phyloP scores from a whole-genome alignment of 2,797 vertebrate species.

The Centropyge bicolor region DNA sequence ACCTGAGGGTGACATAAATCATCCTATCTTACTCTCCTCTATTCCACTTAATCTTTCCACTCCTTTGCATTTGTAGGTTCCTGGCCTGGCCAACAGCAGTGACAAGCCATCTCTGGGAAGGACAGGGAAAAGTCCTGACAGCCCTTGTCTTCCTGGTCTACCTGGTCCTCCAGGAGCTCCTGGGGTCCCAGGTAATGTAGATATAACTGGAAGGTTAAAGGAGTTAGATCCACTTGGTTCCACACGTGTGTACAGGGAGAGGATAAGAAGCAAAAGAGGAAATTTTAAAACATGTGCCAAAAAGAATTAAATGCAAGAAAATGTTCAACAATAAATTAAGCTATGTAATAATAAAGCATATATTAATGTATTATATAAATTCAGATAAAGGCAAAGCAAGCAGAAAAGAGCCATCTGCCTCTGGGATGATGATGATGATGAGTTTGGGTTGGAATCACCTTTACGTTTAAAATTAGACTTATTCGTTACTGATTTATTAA shows the following conservation, averaged over 20 bases:
- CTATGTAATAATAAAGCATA: not conserved
- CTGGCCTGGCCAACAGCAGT: constrained; percentile 81
- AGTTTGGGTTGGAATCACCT: not conserved
- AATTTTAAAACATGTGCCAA: too few species aligned
- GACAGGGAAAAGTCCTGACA: constrained; percentile 75
- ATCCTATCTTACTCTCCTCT: not conserved
- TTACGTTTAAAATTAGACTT: not conserved
- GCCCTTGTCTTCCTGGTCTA: constrained; percentile 63
- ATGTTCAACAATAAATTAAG: not conserved
- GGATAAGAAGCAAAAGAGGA: not conserved
- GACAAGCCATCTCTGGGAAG: constrained; percentile 77
- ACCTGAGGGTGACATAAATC: not conserved
- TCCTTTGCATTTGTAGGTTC: constrained; percentile 65
- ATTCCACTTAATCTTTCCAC: not conserved
- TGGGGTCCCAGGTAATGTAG: constrained; percentile 82
- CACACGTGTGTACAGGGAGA: not conserved
- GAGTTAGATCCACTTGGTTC: not conserved
- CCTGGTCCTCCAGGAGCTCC: constrained; percentile 82
- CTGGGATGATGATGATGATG: not conserved
- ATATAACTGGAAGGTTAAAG: not conserved
- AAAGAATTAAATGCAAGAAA: not conserved
- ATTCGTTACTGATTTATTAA: too few species aligned
- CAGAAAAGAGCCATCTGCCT: not conserved
- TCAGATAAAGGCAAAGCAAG: not conserved
- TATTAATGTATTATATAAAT: not conserved